Percentiles rank a stretch among this genome's conserved stretches.
Conservation (phyloP, 2,888 invertebrate species). For the Deilephila elpenor region DNA sequence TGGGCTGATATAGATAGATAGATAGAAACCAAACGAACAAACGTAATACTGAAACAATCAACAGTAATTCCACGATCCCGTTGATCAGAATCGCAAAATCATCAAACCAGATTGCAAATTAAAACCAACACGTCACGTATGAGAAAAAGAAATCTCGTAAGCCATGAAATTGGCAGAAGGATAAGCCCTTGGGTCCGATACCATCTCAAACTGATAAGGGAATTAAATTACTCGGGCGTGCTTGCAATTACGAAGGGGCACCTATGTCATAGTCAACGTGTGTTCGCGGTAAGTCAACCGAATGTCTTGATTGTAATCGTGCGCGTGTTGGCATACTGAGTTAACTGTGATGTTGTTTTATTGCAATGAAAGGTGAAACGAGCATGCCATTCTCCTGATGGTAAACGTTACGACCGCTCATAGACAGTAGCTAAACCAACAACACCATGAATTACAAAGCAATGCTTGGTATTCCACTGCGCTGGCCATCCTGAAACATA, state of each 20-base stretch:
- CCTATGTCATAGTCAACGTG: constrained; percentile 25
- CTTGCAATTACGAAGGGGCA: constrained; percentile 55
- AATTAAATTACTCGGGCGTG: constrained; percentile 70
- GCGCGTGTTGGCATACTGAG: background rate
- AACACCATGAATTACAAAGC: no score
- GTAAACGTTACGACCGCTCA: no score
- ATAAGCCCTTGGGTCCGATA: constrained; percentile 60
- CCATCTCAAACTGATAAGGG: constrained; percentile 65
- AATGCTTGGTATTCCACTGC: no score
- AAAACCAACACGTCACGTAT: constrained; percentile 24
- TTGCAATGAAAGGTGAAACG: no score
- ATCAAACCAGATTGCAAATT: constrained; percentile 10
- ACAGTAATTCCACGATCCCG: background rate
- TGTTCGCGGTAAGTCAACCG: constrained; percentile 13
- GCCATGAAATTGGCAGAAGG: constrained; percentile 40
- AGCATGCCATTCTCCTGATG: no score
- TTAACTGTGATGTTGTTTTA: background rate
- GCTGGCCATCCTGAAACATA: no score
- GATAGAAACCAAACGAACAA: background rate
- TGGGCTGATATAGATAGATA: no score
- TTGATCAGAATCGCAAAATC: background rate
- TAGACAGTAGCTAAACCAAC: no score
- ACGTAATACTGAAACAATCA: no score
- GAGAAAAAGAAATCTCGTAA: constrained; percentile 27
- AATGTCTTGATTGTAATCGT: background rate